A percentile compares a stretch with the other conserved stretches of the same genome.
phyloP scores from a whole-genome alignment of 2,797 vertebrate species.

The Chromis chromis region DNA sequence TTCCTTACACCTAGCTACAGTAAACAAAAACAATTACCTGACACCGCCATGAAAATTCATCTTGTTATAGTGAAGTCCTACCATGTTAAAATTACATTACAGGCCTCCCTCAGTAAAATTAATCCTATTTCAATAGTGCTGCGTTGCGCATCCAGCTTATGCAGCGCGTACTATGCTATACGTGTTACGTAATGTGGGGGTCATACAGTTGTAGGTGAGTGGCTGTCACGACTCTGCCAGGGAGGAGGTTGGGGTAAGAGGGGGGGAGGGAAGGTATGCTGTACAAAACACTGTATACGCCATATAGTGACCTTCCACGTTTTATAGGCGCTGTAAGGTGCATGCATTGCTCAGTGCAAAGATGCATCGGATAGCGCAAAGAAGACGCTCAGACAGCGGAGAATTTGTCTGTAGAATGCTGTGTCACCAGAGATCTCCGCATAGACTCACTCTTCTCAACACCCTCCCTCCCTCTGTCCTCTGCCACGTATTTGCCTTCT shows the following conservation, averaged over 20 bases:
- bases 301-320: conserved; percentile 35
- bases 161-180: conserved; percentile 32
- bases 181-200: conserved; percentile 66
- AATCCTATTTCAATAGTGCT: conserved; percentile 33
- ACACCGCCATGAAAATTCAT: neutral
- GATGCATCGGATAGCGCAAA: conserved; percentile 28
- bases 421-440: conserved; percentile 81
- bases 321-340: conserved; percentile 1
- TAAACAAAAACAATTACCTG: neutral
- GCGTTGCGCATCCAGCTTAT: conserved; percentile 21
- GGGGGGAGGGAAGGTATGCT: conserved; percentile 24
- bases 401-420: conserved; percentile 73
- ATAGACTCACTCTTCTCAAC: conserved; percentile 53
- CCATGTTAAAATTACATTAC: neutral
- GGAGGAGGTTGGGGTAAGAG: conserved; percentile 31
- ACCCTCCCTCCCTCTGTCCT: conserved; percentile 57
- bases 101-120: neutral
- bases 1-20: neutral
- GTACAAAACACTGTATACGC: conserved; percentile 3
- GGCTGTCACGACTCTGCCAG: conserved; percentile 73
- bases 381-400: conserved; percentile 11
- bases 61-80: neutral
- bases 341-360: neutral
- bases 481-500: conserved; percentile 42
- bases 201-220: conserved; percentile 66